phyloP scores from a whole-genome alignment of 2,113 vertebrate genomes.

The Pedionomus torquatus region DNA sequence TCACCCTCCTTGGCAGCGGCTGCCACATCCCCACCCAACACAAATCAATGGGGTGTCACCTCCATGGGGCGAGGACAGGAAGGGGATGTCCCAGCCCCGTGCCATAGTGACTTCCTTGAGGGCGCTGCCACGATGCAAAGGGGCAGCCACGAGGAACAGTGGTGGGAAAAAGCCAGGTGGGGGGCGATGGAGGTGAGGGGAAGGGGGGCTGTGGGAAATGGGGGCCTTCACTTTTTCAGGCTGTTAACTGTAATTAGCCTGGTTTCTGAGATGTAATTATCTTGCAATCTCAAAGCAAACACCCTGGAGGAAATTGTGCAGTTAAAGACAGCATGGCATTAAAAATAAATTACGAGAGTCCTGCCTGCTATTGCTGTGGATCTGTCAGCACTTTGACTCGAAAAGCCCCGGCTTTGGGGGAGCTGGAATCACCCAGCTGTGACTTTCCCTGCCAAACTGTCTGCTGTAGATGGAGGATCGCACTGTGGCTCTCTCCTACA shows the following conservation, averaged over 20 bases:
- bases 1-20: neutral
- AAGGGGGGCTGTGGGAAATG: no score
- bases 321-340: constrained; percentile 79
- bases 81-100: neutral
- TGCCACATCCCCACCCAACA: neutral
- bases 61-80: neutral
- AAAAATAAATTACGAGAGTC: constrained; percentile 81
- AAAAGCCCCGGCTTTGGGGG: constrained; percentile 27
- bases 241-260: constrained; percentile 86
- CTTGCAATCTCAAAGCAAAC: constrained; percentile 83
- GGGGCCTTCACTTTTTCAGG: constrained; percentile 72
- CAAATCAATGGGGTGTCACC: neutral
- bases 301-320: constrained; percentile 81
- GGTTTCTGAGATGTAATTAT: constrained; percentile 84
- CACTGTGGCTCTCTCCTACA: neutral
- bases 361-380: constrained; percentile 39
- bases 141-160: neutral
- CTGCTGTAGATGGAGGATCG: neutral
- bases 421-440: constrained; percentile 46
- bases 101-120: constrained; percentile 38
- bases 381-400: constrained; percentile 62
- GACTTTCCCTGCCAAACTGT: constrained; percentile 28
- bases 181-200: neutral
- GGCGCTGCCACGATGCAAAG: neutral
- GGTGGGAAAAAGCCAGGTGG: neutral